These are phyloP conservation scores for Andrena bucephala DNA, from an alignment of 2,888 invertebrate genomes.

Conservation along the genomic window DNA sequence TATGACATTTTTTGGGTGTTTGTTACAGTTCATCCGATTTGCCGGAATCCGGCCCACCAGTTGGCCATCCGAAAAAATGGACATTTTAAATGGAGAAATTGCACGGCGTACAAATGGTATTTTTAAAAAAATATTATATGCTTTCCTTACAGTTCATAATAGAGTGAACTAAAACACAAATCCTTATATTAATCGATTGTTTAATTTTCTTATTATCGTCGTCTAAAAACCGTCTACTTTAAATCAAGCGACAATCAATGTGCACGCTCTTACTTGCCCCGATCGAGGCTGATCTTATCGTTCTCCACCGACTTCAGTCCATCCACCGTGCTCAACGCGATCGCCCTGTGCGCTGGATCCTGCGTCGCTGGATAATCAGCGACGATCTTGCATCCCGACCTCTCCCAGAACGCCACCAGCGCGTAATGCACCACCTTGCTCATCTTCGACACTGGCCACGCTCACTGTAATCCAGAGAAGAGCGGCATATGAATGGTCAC, in stretches of 20 bases:
- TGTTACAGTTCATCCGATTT: too few species aligned
- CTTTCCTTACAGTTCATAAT: too few species aligned
- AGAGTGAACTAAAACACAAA: too few species aligned
- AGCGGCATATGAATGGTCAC: background rate
- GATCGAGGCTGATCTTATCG: constrained; percentile 74
- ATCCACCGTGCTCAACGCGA: constrained; percentile 68
- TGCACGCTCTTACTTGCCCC: constrained; percentile 72
- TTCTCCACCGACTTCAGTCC: constrained; percentile 67
- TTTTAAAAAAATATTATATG: too few species aligned
- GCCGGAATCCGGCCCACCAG: too few species aligned
- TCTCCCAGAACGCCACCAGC: constrained; percentile 73
- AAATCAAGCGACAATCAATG: background rate
- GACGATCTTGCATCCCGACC: constrained; percentile 71
- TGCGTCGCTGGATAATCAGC: constrained; percentile 70
- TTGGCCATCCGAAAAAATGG: too few species aligned
- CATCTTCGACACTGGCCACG: constrained; percentile 35
- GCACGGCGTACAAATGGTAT: too few species aligned
- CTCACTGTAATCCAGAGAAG: background rate
- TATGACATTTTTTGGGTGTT: too few species aligned
- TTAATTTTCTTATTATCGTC: too few species aligned
- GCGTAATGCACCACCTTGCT: constrained; percentile 66
- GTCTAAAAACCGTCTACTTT: too few species aligned
- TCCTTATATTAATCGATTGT: too few species aligned
- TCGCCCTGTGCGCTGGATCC: constrained; percentile 59
- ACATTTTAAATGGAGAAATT: too few species aligned